Conservation (phyloP, 2,888 invertebrate species). For the Carabus problematicus region DNA sequence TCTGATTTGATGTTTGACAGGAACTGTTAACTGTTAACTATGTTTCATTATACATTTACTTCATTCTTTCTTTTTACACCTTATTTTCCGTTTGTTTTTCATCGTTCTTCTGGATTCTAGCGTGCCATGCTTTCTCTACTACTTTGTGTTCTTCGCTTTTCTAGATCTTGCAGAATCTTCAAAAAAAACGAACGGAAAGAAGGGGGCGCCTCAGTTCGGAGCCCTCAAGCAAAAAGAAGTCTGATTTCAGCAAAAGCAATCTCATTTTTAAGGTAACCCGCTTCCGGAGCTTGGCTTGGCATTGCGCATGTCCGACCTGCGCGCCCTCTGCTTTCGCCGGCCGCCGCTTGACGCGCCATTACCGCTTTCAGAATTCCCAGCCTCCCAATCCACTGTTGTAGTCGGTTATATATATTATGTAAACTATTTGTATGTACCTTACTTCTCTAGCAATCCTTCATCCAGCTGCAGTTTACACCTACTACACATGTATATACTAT, state of each 20-base stretch:
- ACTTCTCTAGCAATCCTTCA: conserved; percentile 5
- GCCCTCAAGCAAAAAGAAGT: conserved; percentile 86
- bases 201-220: conserved; percentile 96
- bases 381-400: neutral
- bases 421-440: conserved; percentile 9
- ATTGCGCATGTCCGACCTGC: conserved; percentile 58
- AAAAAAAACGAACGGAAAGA: conserved; percentile 98
- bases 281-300: conserved; percentile 59
- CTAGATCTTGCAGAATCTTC: conserved; percentile 99
- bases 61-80: conserved; percentile 3
- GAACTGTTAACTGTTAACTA: conserved; percentile 37
- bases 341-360: conserved; percentile 30
- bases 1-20: conserved; percentile 36
- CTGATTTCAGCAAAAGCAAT: conserved; percentile 94
- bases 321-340: conserved; percentile 59
- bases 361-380: conserved; percentile 15
- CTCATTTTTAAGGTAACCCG: conserved; percentile 98
- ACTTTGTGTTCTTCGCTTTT: conserved; percentile 90
- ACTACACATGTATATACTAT: neutral
- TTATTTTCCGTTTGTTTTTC: conserved; percentile 51
- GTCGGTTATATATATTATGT: conserved; percentile 4
- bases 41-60: conserved; percentile 17
- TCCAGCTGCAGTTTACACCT: neutral
- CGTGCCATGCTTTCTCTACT: conserved; percentile 69
- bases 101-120: conserved; percentile 57